These are phyloP conservation scores for Daboia siamensis DNA, from an alignment of 2,113 vertebrate species.

Conservation along the genomic window DNA sequence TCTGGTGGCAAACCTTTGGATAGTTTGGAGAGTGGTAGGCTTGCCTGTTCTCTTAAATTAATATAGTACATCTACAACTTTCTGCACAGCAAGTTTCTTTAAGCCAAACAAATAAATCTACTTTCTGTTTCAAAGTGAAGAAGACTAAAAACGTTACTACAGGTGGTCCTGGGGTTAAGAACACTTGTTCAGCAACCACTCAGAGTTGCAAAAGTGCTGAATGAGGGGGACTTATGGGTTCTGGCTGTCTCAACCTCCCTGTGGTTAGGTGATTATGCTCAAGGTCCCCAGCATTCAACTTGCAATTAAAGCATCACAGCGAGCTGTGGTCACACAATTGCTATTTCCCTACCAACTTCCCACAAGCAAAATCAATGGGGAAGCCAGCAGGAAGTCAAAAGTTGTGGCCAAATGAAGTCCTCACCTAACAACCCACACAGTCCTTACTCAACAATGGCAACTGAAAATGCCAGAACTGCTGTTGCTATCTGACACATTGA, in stretches of 20 bases:
- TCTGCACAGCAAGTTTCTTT: neutral
- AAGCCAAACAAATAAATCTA: too few relatives aligned
- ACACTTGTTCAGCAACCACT: neutral
- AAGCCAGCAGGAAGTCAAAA: neutral
- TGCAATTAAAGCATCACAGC: neutral
- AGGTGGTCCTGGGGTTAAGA: neutral
- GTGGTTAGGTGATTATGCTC: neutral
- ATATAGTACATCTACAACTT: neutral
- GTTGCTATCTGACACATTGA: neutral
- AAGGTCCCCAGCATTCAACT: neutral
- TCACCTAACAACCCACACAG: neutral
- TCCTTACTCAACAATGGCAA: neutral
- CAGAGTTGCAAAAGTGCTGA: neutral
- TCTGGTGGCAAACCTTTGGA: too few relatives aligned
- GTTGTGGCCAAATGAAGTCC: neutral
- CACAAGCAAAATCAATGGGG: neutral
- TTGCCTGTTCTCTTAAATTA: neutral
- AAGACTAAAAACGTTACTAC: neutral
- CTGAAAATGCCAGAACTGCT: neutral
- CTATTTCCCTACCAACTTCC: neutral
- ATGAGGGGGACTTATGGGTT: neutral
- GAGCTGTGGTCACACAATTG: fast-evolving
- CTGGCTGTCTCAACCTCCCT: neutral
- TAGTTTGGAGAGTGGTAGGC: too few relatives aligned
- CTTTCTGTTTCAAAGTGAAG: neutral